phyloP scores from a whole-genome alignment of 92 coral and sea anemone genomes.

The Siderastrea radians region DNA sequence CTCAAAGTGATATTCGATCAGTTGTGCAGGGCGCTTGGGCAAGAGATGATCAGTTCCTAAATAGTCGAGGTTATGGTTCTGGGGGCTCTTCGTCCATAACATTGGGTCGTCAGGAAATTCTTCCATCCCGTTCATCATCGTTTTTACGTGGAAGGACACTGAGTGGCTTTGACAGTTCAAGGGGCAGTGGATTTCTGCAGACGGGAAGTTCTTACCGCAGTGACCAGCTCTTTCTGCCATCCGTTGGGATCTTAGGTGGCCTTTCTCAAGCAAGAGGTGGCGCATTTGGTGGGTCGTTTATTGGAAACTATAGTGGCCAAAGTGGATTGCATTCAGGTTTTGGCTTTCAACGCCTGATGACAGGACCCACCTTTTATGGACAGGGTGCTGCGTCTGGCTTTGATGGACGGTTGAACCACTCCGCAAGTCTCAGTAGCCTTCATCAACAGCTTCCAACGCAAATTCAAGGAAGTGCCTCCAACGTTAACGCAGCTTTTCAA shows the following conservation, averaged over 20 bases:
- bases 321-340: conserved; percentile 9
- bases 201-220: neutral
- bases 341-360: conserved; percentile 24
- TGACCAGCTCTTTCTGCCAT: conserved; percentile 32
- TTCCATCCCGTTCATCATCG: neutral
- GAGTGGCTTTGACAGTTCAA: conserved; percentile 23
- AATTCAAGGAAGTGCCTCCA: neutral
- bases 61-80: neutral
- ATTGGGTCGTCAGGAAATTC: neutral
- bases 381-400: neutral
- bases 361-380: neutral
- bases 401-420: neutral
- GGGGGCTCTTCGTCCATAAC: neutral
- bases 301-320: neutral
- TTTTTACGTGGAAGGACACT: neutral
- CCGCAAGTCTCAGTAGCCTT: conserved; percentile 14
- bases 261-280: conserved; percentile 24
- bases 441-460: neutral
- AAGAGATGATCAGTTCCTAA: conserved; percentile 13
- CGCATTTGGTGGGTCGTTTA: neutral
- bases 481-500: neutral
- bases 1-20: neutral
- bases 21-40: neutral
- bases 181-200: neutral
- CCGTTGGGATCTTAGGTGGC: conserved; percentile 41